Percentiles rank a stretch among this genome's conserved stretches.
These are phyloP conservation scores for Amphiprion ocellaris DNA, from an alignment of 2,113 vertebrate genomes.

Conservation along the genomic window DNA sequence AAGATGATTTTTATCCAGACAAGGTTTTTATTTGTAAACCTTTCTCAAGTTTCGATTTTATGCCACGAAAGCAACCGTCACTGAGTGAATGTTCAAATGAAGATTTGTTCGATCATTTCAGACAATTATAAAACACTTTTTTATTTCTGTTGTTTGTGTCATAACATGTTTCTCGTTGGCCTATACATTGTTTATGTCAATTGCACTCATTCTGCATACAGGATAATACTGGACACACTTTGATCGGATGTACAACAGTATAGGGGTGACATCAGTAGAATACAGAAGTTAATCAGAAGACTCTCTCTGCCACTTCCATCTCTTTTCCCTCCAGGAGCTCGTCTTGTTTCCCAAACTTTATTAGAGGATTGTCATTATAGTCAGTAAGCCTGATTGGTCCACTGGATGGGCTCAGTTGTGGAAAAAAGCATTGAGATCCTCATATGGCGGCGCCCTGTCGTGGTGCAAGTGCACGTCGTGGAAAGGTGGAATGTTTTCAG, in stretches of 20 bases:
- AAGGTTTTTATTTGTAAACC: background rate
- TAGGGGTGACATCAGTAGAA: constrained; percentile 75
- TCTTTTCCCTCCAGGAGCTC: constrained; percentile 29
- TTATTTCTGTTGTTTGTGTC: constrained; percentile 72
- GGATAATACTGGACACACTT: constrained; percentile 73
- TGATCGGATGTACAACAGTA: constrained; percentile 75
- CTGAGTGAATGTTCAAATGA: constrained; percentile 6
- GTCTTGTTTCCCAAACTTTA: constrained; percentile 49
- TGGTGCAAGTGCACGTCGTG: constrained; percentile 93
- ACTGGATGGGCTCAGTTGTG: constrained; percentile 86
- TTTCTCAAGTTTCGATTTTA: background rate
- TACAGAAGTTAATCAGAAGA: constrained; percentile 66
- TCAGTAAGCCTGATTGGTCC: constrained; percentile 36
- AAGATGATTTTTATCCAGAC: background rate
- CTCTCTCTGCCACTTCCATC: constrained; percentile 28
- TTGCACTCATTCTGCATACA: constrained; percentile 79
- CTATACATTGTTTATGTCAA: constrained; percentile 72
- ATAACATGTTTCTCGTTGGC: constrained; percentile 71
- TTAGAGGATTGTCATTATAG: constrained; percentile 63
- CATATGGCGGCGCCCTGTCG: constrained; percentile 93
- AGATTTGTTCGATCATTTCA: constrained; percentile 63
- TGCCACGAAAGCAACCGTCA: background rate
- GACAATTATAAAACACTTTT: constrained; percentile 79
- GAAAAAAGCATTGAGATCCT: constrained; percentile 98
- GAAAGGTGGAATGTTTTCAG: constrained; percentile 96